Evolutionary conservation across 1,140 invertebrate genomes (phyloP).

Genomic region (Drosophila insularis): DNA sequence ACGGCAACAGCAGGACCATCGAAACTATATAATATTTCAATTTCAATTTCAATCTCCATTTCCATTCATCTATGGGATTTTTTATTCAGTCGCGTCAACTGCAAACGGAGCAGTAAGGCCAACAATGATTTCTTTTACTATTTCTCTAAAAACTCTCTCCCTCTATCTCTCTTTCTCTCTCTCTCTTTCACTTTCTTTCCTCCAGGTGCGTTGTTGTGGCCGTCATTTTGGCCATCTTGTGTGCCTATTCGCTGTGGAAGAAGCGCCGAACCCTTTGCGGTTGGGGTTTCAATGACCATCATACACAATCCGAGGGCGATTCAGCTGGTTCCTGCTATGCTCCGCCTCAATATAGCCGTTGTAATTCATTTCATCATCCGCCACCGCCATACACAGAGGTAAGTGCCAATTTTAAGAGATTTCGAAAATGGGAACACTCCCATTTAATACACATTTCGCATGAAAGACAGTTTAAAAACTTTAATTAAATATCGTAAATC

Average conservation of each 20-base stretch:
- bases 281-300: conserved; percentile 82
- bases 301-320: conserved; percentile 86
- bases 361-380: conserved; percentile 89
- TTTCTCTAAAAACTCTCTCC: neutral
- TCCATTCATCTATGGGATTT: conserved; percentile 54
- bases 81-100: conserved; percentile 62
- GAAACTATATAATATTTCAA: conserved; percentile 1
- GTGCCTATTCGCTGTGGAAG: conserved; percentile 87
- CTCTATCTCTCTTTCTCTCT: neutral
- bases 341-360: conserved; percentile 90
- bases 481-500: too few relatives aligned
- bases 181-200: conserved; percentile 23
- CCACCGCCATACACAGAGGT: conserved; percentile 93
- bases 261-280: conserved; percentile 84
- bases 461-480: too few relatives aligned
- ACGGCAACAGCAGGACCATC: conserved; percentile 47
- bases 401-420: conserved; percentile 26
- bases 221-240: conserved; percentile 85
- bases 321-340: conserved; percentile 89
- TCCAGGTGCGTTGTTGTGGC: conserved; percentile 85
- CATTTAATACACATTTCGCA: too few relatives aligned
- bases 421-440: too few relatives aligned
- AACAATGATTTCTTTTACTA: neutral
- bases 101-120: conserved; percentile 61
- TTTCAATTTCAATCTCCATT: too few relatives aligned